A percentile compares a stretch with the other conserved stretches of the same genome.
These are phyloP conservation scores for Numida meleagris DNA, from an alignment of 2,113 vertebrate genomes.

Conservation along the genomic window DNA sequence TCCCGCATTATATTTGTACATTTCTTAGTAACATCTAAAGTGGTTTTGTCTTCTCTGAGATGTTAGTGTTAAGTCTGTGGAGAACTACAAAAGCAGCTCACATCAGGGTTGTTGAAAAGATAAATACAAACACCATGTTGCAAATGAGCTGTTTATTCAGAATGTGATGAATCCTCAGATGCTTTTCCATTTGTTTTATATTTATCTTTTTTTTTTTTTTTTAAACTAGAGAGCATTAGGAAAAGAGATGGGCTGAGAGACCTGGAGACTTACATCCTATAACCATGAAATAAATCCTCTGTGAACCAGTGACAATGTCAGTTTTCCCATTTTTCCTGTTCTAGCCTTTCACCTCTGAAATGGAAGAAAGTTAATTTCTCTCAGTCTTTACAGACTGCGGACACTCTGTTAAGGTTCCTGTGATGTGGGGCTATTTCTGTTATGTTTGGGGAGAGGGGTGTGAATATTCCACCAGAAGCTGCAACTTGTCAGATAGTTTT, in stretches of 20 bases:
- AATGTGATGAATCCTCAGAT: slow-evolving; percentile 1
- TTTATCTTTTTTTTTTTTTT: background rate
- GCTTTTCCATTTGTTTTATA: slow-evolving; percentile 1
- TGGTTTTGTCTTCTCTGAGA: slow-evolving; percentile 3
- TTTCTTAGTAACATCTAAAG: background rate
- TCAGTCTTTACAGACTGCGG: background rate
- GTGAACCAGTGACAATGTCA: background rate
- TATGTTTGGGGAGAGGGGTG: background rate
- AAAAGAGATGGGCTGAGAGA: background rate
- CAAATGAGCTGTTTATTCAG: slow-evolving; percentile 35
- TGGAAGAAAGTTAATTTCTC: background rate
- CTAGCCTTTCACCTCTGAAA: background rate
- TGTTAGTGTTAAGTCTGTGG: background rate
- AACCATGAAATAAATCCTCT: background rate
- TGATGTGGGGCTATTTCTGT: background rate
- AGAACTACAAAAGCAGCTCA: slow-evolving; percentile 43
- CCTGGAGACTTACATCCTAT: background rate
- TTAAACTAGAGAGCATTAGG: background rate
- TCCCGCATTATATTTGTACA: background rate
- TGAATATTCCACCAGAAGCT: background rate
- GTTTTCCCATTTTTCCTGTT: background rate
- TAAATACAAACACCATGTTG: slow-evolving; percentile 14
- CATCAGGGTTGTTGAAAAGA: slow-evolving; percentile 22
- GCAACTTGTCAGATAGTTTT: background rate
- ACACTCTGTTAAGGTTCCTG: background rate